Conservation (phyloP, 1,140 invertebrate genomes). For the Glossosoma conforme region DNA sequence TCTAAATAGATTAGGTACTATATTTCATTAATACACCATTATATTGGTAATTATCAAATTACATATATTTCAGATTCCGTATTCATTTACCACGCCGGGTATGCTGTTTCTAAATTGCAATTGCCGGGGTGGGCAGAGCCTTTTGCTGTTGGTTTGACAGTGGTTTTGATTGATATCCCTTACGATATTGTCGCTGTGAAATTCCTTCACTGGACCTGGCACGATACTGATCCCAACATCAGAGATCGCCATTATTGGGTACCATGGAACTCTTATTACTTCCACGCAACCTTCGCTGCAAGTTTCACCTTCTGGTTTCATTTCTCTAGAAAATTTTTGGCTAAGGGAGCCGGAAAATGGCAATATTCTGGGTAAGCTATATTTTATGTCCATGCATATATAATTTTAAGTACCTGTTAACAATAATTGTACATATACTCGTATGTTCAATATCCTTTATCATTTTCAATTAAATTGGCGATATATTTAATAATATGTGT, state of each 20-base stretch:
- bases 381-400: too few species aligned
- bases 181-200: conserved; percentile 78
- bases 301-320: conserved; percentile 68
- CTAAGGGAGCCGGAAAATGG: conserved; percentile 50
- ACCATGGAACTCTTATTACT: conserved; percentile 75
- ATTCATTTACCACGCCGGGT: conserved; percentile 69
- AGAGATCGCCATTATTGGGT: conserved; percentile 75
- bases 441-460: too few species aligned
- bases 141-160: conserved; percentile 68
- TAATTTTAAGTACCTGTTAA: too few species aligned
- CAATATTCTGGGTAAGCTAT: conserved; percentile 45
- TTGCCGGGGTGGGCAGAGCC: conserved; percentile 64
- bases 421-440: too few species aligned
- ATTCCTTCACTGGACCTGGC: conserved; percentile 81
- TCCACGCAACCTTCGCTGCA: conserved; percentile 69
- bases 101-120: conserved; percentile 59
- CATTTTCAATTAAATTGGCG: too few species aligned
- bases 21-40: not conserved
- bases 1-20: not conserved
- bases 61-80: conserved; percentile 57
- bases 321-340: conserved; percentile 50
- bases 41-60: not conserved
- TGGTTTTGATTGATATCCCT: conserved; percentile 71
- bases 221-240: conserved; percentile 80
- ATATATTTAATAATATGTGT: too few species aligned